Conservation (phyloP, 2,113 vertebrate species). For the Thymallus thymallus region DNA sequence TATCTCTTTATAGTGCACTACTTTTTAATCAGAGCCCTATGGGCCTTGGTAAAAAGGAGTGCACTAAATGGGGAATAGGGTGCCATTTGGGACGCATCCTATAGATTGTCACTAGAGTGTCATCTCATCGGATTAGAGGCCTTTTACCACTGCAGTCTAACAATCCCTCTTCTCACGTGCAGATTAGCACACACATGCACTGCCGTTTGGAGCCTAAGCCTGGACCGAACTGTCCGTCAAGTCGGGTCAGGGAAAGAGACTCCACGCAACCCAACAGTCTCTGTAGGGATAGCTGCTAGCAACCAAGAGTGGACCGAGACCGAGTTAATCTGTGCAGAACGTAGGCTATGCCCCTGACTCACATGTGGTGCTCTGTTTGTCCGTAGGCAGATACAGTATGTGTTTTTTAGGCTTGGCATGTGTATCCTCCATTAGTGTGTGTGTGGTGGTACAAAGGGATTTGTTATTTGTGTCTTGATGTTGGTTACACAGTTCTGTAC, state of each 20-base stretch:
- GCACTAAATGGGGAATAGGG: too few relatives aligned
- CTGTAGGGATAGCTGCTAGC: too few relatives aligned
- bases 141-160: conserved; percentile 39
- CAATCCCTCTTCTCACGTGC: conserved; percentile 62
- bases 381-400: not conserved
- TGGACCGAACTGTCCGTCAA: conserved; percentile 29
- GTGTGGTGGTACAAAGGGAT: not conserved
- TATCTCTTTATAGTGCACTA: too few relatives aligned
- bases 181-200: conserved; percentile 66
- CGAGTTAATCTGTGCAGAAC: not conserved
- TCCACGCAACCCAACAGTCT: conserved; percentile 7
- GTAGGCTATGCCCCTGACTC: not conserved
- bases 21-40: too few relatives aligned
- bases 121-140: conserved; percentile 64
- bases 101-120: conserved; percentile 36
- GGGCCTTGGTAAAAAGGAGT: too few relatives aligned
- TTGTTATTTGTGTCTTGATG: not conserved
- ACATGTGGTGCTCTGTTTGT: not conserved
- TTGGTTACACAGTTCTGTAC: not conserved
- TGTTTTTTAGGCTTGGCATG: not conserved
- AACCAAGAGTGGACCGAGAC: too few relatives aligned
- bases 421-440: not conserved
- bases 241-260: conserved; percentile 25
- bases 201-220: conserved; percentile 42
- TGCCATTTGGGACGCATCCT: too few relatives aligned